A percentile compares a stretch with the other conserved stretches of the same genome.
phyloP scores from a whole-genome alignment of 2,888 invertebrate species.

The Teleiodes luculella region DNA sequence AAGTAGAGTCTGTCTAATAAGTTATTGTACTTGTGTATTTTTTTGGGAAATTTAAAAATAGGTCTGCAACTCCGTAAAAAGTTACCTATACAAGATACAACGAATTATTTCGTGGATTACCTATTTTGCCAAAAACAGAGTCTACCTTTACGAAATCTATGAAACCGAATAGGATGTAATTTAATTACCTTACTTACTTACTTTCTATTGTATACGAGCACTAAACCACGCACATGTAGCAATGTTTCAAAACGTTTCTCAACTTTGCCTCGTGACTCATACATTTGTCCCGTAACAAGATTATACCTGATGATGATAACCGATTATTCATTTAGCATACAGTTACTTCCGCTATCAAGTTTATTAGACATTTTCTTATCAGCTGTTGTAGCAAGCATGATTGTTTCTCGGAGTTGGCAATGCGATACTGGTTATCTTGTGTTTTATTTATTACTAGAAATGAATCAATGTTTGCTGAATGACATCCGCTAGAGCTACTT shows the following conservation, averaged over 20 bases:
- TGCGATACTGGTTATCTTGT: not conserved
- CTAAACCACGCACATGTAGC: no score
- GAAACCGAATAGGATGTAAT: no score
- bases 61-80: no score
- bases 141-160: no score
- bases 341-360: constrained; percentile 29
- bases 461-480: not conserved
- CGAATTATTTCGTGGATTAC: no score
- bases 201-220: no score
- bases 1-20: no score
- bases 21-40: no score
- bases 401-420: not conserved
- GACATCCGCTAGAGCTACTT: not conserved
- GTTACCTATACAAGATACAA: no score
- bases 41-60: no score
- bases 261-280: constrained; percentile 21
- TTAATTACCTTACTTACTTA: no score
- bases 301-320: constrained; percentile 22
- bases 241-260: constrained; percentile 15
- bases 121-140: no score
- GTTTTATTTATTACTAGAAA: not conserved
- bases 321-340: constrained; percentile 28
- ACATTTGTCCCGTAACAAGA: constrained; percentile 11
- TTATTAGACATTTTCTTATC: constrained; percentile 19
- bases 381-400: constrained; percentile 13